These are phyloP conservation scores for Dasypolia templi DNA, from an alignment of 2,888 invertebrate species.

Conservation along the genomic window DNA sequence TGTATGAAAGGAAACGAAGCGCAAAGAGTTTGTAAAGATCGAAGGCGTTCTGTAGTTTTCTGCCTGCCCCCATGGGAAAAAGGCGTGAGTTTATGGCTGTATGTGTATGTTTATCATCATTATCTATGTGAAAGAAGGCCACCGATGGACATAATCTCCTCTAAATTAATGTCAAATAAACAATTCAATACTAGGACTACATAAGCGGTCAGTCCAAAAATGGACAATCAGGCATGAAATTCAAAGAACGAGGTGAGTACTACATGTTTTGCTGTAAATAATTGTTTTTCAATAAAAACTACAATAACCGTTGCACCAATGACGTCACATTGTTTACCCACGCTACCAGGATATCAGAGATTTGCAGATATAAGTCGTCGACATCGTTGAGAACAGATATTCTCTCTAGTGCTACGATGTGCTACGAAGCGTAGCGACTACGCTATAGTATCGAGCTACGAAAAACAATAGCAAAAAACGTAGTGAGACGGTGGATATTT, in stretches of 20 bases:
- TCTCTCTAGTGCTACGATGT: slow-evolving; percentile 32
- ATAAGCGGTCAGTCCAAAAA: not conserved
- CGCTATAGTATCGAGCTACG: slow-evolving; percentile 26
- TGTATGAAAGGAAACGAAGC: too few relatives aligned
- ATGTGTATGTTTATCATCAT: too few relatives aligned
- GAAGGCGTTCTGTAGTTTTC: not conserved
- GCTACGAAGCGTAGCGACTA: slow-evolving; percentile 44
- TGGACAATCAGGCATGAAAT: not conserved
- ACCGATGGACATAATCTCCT: not conserved
- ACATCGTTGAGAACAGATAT: not conserved
- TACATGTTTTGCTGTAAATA: not conserved
- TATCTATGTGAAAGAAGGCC: not conserved
- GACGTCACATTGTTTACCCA: not conserved
- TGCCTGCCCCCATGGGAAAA: too few relatives aligned
- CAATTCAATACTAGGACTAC: not conserved
- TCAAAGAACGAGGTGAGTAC: not conserved
- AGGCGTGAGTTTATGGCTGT: too few relatives aligned
- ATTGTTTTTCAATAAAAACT: not conserved
- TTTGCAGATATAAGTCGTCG: not conserved
- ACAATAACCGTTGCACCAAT: not conserved
- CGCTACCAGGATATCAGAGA: not conserved
- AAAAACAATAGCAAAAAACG: not conserved
- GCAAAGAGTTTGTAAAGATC: too few relatives aligned
- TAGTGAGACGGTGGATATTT: not conserved
- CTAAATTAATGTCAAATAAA: not conserved